These are phyloP conservation scores for Manduca sexta DNA, from an alignment of 1,140 invertebrate species.

Conservation along the genomic window DNA sequence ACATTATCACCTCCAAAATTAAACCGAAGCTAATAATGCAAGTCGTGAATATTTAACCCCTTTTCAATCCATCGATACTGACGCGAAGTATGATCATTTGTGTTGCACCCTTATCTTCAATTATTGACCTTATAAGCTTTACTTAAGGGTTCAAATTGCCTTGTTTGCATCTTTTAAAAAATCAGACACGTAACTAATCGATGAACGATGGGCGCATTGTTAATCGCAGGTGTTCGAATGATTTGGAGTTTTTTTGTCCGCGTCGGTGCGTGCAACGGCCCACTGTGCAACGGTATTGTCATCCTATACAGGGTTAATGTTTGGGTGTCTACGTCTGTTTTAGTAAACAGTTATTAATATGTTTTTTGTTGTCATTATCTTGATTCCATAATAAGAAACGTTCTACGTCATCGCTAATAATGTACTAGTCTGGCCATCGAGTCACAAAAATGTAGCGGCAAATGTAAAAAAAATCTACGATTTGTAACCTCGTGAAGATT, in stretches of 20 bases:
- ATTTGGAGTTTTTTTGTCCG: slow-evolving; percentile 45
- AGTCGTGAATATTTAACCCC: slow-evolving; percentile 2
- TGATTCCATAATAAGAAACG: too few relatives aligned
- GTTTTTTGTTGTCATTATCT: too few relatives aligned
- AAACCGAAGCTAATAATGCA: neutral
- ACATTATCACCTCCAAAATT: neutral
- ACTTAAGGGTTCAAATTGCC: neutral
- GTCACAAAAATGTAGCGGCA: too few relatives aligned
- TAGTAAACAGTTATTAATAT: too few relatives aligned
- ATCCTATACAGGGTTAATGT: slow-evolving; percentile 9
- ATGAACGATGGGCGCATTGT: slow-evolving; percentile 52
- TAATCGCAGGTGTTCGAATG: slow-evolving; percentile 64
- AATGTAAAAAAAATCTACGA: too few relatives aligned
- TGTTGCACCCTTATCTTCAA: neutral
- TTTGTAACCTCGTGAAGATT: too few relatives aligned
- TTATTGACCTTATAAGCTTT: neutral
- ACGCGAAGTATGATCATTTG: slow-evolving; percentile 2
- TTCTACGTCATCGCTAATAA: too few relatives aligned
- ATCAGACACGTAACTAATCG: slow-evolving; percentile 34
- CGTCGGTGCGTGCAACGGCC: slow-evolving; percentile 18
- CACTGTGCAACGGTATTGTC: slow-evolving; percentile 43
- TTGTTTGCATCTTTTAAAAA: neutral
- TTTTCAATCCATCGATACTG: slow-evolving; percentile 2
- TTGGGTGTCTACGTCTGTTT: neutral
- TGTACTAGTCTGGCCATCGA: too few relatives aligned